These are phyloP conservation scores for Ophiothrix spiculata DNA, from an alignment of 35 echinoderm and acorn worm genomes.

Conservation along the genomic window DNA sequence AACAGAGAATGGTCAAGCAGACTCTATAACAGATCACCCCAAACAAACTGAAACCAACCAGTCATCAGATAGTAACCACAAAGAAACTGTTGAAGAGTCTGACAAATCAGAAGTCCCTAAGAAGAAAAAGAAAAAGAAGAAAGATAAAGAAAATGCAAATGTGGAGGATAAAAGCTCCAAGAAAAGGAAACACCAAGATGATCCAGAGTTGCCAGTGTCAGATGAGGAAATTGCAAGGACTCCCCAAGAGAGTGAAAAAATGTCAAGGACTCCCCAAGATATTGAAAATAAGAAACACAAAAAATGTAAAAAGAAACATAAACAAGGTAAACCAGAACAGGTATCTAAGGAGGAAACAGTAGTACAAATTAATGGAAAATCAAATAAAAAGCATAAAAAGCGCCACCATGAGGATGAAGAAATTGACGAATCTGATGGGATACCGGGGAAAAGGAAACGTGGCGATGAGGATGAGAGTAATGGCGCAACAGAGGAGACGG, in stretches of 20 bases:
- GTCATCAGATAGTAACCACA: background rate
- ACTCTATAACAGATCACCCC: background rate
- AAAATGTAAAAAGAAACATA: too few relatives aligned
- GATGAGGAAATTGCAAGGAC: too few relatives aligned
- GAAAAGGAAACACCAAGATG: background rate
- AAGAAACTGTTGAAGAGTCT: background rate
- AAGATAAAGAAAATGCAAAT: constrained; percentile 10
- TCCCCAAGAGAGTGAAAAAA: too few relatives aligned
- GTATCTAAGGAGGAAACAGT: too few relatives aligned
- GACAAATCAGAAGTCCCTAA: background rate
- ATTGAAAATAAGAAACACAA: too few relatives aligned
- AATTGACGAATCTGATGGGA: background rate
- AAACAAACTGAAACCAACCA: background rate
- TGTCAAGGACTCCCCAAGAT: too few relatives aligned
- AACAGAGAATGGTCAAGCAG: background rate
- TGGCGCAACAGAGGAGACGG: background rate
- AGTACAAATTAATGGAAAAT: too few relatives aligned
- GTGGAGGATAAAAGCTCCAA: background rate
- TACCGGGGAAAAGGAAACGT: background rate
- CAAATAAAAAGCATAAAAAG: too few relatives aligned
- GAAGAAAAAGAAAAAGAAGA: constrained; percentile 25
- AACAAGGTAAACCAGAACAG: too few relatives aligned
- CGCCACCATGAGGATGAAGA: constrained; percentile 13
- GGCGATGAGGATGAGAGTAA: background rate
- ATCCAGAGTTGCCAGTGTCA: too few relatives aligned